A percentile compares a stretch with the other conserved stretches of the same genome.
phyloP scores from a whole-genome alignment of 2,797 vertebrate genomes.

The Helostoma temminkii region DNA sequence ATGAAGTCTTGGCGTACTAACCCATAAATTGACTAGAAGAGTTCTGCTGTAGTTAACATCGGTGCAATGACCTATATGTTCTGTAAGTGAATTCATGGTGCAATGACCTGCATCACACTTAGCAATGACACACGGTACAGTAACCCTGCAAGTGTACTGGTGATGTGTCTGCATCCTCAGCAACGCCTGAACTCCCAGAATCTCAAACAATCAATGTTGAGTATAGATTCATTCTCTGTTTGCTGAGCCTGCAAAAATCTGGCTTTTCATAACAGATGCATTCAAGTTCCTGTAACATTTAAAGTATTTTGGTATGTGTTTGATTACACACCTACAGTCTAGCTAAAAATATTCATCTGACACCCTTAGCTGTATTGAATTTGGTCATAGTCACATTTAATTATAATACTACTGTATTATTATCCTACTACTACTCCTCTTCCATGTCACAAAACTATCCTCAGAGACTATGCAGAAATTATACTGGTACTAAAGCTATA shows the following conservation, averaged over 20 bases:
- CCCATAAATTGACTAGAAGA: constrained; percentile 15
- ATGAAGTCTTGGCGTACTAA: constrained; percentile 28
- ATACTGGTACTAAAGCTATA: no score
- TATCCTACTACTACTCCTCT: background rate
- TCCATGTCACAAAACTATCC: background rate
- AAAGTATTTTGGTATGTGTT: no score
- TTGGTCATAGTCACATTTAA: background rate
- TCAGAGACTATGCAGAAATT: no score
- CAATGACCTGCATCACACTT: constrained; percentile 47
- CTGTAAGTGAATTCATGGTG: constrained; percentile 26
- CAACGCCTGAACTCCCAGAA: background rate
- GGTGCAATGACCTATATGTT: constrained; percentile 52
- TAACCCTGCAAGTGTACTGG: background rate
- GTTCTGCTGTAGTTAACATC: constrained; percentile 23
- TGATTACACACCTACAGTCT: no score
- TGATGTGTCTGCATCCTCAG: background rate
- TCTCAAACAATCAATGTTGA: no score
- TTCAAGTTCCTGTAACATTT: no score
- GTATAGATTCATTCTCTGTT: no score
- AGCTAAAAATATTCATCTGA: no score
- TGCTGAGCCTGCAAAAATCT: no score
- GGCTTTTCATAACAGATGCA: no score
- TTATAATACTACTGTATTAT: background rate
- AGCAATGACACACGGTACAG: background rate
- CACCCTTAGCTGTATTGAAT: no score